phyloP scores from a whole-genome alignment of 2,797 vertebrate genomes.

The Eulemur rubriventer region DNA sequence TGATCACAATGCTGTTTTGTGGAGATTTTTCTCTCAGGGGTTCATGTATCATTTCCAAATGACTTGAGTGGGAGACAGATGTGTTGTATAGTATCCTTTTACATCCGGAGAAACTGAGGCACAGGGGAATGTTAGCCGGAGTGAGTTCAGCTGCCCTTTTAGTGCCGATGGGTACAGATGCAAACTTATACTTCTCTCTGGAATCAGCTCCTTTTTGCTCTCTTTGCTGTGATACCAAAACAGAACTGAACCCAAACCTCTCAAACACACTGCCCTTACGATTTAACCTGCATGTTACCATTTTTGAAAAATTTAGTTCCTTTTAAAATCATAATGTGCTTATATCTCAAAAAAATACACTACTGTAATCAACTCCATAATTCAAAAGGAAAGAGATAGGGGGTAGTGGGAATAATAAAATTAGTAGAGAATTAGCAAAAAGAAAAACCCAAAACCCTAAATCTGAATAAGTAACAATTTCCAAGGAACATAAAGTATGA shows the following conservation, averaged over 20 bases:
- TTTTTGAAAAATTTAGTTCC: neutral
- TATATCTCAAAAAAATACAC: slow-evolving; percentile 12
- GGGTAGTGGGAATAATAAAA: neutral
- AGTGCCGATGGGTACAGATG: neutral
- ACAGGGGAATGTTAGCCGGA: neutral
- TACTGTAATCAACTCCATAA: neutral
- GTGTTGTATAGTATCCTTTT: neutral
- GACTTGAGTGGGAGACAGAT: neutral
- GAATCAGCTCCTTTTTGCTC: neutral
- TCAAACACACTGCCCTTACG: neutral
- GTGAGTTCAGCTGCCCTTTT: neutral
- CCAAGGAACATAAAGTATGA: neutral
- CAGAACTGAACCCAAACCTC: neutral
- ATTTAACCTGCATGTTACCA: neutral
- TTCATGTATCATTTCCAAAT: neutral
- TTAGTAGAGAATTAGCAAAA: slow-evolving; percentile 6
- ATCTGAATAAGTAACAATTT: slow-evolving; percentile 13
- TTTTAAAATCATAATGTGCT: neutral
- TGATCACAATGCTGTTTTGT: neutral
- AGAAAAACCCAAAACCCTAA: neutral
- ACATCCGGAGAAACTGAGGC: neutral
- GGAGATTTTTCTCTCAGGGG: neutral
- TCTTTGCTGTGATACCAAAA: neutral
- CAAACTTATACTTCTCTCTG: neutral
- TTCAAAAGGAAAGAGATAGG: slow-evolving; percentile 10